A percentile compares a stretch with the other conserved stretches of the same genome.
These are phyloP conservation scores for Thamnaconus septentrionalis DNA, from an alignment of 2,113 vertebrate species.

Conservation along the genomic window DNA sequence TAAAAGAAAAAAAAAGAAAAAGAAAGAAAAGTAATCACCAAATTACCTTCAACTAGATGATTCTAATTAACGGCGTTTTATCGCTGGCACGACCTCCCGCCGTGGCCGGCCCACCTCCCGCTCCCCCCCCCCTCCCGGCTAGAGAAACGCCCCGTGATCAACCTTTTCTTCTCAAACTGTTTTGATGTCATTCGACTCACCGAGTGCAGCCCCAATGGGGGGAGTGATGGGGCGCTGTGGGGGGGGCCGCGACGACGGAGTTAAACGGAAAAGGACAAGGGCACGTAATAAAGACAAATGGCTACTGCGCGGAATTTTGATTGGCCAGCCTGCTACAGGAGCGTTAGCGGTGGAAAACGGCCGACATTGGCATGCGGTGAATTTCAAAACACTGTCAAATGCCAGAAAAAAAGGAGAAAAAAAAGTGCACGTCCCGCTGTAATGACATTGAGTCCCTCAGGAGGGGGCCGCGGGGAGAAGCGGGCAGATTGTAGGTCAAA, in stretches of 20 bases:
- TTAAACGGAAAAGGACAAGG: conserved; percentile 70
- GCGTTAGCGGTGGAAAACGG: conserved; percentile 60
- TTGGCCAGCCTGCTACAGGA: conserved; percentile 69
- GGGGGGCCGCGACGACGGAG: conserved; percentile 45
- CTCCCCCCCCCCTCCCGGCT: not conserved
- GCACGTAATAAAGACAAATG: conserved; percentile 80
- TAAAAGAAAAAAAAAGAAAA: conserved; percentile 33
- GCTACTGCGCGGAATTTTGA: conserved; percentile 74
- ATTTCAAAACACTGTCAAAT: conserved; percentile 71
- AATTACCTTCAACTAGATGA: conserved; percentile 54
- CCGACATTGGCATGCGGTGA: conserved; percentile 67
- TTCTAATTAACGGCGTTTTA: conserved; percentile 55
- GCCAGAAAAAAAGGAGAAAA: not conserved
- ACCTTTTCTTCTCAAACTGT: conserved; percentile 46
- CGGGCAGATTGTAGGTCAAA: conserved; percentile 26
- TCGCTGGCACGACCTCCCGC: conserved; percentile 25
- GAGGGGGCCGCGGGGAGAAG: conserved; percentile 14
- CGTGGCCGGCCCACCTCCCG: too few species aligned
- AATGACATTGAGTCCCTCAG: conserved; percentile 57
- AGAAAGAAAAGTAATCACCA: conserved; percentile 21
- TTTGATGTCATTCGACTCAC: conserved; percentile 71
- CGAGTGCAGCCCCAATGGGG: conserved; percentile 48
- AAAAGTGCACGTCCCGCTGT: conserved; percentile 56
- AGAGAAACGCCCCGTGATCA: conserved; percentile 49
- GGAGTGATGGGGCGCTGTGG: conserved; percentile 19